Base-by-base conservation (phyloP, 2,113 vertebrate species). In the Nicator chloris region DNA sequence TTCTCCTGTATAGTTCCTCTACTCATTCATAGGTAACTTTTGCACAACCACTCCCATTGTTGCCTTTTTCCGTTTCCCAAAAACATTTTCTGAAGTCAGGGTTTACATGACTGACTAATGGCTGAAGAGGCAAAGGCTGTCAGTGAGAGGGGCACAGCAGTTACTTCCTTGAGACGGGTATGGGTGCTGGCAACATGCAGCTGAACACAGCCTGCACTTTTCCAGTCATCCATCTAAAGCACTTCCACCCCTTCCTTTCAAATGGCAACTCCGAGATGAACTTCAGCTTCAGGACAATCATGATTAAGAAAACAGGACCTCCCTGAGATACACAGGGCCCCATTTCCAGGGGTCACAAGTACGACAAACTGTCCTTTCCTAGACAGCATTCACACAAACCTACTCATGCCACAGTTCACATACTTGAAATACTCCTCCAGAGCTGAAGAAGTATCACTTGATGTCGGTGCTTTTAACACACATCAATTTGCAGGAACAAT, bases 81-180 rank as follows among this genome's bases (percentile, higher is more conserved):
- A 49, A 57, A 22, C 13, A 27, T 44, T 30, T 28, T 5, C 27
- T 21, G 2, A 70, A 65, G 28, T 30, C 13, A 80, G 21, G 26
- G 82, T 57, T 45, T 23, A 33, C 24, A 60, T 31, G 12, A 39
- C 1, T 51, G 17, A 45, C 39, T 39, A 24, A 80, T 6, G 10
- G 14, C 3, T 33, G 6, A 86, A 56, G 24, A 35, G 21, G 21
- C 10, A 82, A 87, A 73, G 4, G 7, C 16, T 85, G 17, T 35
- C n/a, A 61, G 10, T 15, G 70, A 50, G 0, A 50, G 15, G 65
- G 12, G 13, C 37, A 82, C 31, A 66, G 22, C 30, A 12, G 21
- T 42, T 70, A 49, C 10, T 6, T 53, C 5, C 33, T 49, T 13
- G 2, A 77, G 23, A 84, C 45, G 5, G 0, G 0, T 19, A 2